phyloP scores from a whole-genome alignment of 1,140 invertebrate genomes.

The Lerema accius region DNA sequence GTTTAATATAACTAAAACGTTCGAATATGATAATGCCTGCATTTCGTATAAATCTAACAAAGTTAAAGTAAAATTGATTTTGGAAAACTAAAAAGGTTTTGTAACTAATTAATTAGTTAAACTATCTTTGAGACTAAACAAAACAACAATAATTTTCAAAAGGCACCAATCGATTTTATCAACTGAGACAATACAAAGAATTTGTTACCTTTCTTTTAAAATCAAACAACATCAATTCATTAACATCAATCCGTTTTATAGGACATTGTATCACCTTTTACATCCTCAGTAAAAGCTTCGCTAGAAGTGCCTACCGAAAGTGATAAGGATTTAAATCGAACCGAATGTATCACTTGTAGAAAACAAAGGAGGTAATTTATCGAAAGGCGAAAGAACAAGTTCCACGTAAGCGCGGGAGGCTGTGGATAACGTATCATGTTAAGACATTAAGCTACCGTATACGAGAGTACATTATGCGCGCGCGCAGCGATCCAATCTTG shows the following conservation, averaged over 20 bases:
- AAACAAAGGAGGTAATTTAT: slow-evolving; percentile 32
- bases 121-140: no score
- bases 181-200: background rate
- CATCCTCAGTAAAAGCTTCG: no score
- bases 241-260: no score
- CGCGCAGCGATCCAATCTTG: slow-evolving; percentile 69
- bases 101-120: background rate
- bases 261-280: no score
- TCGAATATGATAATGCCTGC: background rate
- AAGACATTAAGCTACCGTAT: slow-evolving; percentile 71
- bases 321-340: slow-evolving; percentile 33
- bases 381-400: slow-evolving; percentile 43
- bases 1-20: background rate
- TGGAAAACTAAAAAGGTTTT: background rate
- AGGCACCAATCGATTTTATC: no score
- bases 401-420: slow-evolving; percentile 69
- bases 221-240: background rate
- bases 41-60: background rate
- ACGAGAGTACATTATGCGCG: slow-evolving; percentile 50
- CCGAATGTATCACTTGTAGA: slow-evolving; percentile 27
- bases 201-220: background rate
- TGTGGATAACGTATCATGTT: slow-evolving; percentile 66
- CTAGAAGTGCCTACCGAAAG: slow-evolving; percentile 16
- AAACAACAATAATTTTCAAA: no score
- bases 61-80: background rate